These are phyloP conservation scores for Etheostoma perlongum DNA, from an alignment of 2,797 vertebrate species.

Conservation along the genomic window DNA sequence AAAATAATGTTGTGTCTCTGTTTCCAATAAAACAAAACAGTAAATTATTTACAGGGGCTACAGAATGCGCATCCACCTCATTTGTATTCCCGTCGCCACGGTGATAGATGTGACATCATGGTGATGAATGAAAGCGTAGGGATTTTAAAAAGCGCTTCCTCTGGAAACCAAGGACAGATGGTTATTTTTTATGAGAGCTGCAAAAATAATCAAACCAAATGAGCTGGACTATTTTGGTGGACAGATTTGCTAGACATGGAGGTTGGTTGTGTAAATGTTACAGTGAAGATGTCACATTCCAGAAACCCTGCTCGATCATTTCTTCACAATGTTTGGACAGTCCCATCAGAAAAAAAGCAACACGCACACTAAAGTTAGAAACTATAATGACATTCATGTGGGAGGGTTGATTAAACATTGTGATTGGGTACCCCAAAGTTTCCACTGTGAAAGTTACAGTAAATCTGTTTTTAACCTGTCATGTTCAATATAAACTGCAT, in stretches of 20 bases:
- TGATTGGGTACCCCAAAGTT: constrained; percentile 30
- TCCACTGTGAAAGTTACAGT: constrained; percentile 10
- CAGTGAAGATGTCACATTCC: constrained; percentile 62
- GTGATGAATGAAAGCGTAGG: constrained; percentile 80
- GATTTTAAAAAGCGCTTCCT: constrained; percentile 81
- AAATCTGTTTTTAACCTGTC: constrained; percentile 49
- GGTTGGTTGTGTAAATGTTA: constrained; percentile 50
- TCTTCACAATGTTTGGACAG: constrained; percentile 11
- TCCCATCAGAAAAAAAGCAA: constrained; percentile 11
- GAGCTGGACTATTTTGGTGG: constrained; percentile 68
- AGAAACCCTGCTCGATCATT: constrained; percentile 28
- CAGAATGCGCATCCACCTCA: constrained; percentile 77
- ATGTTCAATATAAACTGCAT: constrained; percentile 51
- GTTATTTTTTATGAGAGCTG: constrained; percentile 79
- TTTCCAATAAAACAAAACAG: constrained; percentile 86
- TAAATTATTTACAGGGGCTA: constrained; percentile 85
- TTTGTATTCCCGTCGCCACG: constrained; percentile 78
- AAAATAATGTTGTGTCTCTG: constrained; percentile 81
- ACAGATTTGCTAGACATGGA: constrained; percentile 60
- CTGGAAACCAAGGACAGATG: constrained; percentile 84
- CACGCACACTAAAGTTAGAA: constrained; percentile 19
- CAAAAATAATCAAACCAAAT: constrained; percentile 82
- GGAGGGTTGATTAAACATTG: constrained; percentile 30
- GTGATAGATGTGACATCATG: constrained; percentile 85
- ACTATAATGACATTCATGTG: constrained; percentile 13